phyloP scores from a whole-genome alignment of 2,888 invertebrate genomes.

The Aplocera efformata region DNA sequence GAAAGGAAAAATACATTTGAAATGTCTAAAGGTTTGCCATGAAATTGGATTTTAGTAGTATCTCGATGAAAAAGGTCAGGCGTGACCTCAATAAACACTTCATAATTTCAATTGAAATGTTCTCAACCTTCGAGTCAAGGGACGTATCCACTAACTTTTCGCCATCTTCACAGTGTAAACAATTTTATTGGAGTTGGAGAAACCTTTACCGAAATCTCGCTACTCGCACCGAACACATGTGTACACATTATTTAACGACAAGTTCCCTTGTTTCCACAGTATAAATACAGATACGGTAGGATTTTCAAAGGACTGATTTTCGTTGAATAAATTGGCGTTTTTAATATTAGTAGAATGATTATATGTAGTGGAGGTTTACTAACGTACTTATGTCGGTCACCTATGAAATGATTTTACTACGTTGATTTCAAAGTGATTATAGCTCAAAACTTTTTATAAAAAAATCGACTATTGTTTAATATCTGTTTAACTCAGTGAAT shows the following conservation, averaged over 20 bases:
- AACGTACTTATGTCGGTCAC: too few species aligned
- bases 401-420: too few species aligned
- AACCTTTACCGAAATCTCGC: background rate
- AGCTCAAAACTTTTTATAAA: too few species aligned
- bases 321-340: too few species aligned
- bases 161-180: conserved; percentile 11
- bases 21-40: conserved; percentile 23
- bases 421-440: too few species aligned
- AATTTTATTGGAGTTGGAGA: conserved; percentile 5
- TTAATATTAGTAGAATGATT: too few species aligned
- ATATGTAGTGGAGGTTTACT: too few species aligned
- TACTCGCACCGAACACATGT: conserved; percentile 1
- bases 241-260: background rate
- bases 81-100: conserved; percentile 21
- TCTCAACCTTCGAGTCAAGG: conserved; percentile 7
- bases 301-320: too few species aligned
- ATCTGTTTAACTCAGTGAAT: too few species aligned
- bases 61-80: conserved; percentile 15
- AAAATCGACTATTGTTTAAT: too few species aligned
- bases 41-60: conserved; percentile 28
- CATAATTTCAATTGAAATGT: conserved; percentile 17
- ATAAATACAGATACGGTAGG: background rate
- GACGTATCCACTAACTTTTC: conserved; percentile 9
- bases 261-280: background rate
- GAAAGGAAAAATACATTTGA: conserved; percentile 40